phyloP scores from a whole-genome alignment of 2,113 vertebrate species.

The Trichechus manatus region DNA sequence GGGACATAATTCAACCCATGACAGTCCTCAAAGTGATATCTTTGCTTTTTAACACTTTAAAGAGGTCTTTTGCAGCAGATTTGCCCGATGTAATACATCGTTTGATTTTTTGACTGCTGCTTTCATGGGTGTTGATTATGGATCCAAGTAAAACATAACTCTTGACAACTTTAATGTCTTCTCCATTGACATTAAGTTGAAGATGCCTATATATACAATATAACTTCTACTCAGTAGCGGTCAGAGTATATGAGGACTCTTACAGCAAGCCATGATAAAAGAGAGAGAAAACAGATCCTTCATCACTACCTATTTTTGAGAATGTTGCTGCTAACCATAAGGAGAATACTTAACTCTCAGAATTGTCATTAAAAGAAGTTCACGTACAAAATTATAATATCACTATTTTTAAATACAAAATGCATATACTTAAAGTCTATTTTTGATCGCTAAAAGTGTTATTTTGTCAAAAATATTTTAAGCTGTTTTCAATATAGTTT shows the following conservation, averaged over 20 bases:
- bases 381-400: neutral
- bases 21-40: no score
- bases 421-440: neutral
- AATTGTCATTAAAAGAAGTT: neutral
- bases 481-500: slow-evolving; percentile 10
- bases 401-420: slow-evolving; percentile 30
- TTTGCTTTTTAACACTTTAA: no score
- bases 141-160: no score
- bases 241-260: neutral
- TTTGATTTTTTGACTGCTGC: no score
- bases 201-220: neutral
- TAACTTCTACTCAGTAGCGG: neutral
- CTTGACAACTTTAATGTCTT: no score
- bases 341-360: neutral
- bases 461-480: slow-evolving; percentile 38
- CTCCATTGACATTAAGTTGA: neutral
- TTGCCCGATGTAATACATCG: no score
- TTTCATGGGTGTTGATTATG: no score
- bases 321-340: neutral
- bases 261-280: neutral
- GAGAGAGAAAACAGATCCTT: neutral
- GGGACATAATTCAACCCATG: no score
- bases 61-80: no score
- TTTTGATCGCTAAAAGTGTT: slow-evolving; percentile 36
- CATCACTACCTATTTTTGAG: neutral